These are phyloP conservation scores for Epinephelus lanceolatus DNA, from an alignment of 2,113 vertebrate species.

Conservation along the genomic window DNA sequence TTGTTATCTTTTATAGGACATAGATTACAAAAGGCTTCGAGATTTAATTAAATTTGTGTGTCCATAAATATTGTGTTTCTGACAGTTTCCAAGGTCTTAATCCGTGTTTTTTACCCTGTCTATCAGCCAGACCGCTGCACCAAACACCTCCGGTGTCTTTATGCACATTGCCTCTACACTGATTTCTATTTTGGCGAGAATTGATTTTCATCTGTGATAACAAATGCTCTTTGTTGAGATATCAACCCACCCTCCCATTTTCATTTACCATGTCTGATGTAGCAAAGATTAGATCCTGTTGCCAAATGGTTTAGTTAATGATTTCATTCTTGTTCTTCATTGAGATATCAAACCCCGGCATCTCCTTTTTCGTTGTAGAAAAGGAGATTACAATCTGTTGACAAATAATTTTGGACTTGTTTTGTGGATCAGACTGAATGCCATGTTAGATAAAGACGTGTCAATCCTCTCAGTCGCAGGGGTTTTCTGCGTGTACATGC, in stretches of 20 bases:
- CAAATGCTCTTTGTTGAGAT: slow-evolving; percentile 69
- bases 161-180: slow-evolving; percentile 13
- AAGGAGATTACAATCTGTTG: slow-evolving; percentile 59
- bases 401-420: slow-evolving; percentile 53
- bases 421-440: slow-evolving; percentile 51
- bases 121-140: slow-evolving; percentile 6
- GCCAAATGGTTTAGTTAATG: slow-evolving; percentile 74
- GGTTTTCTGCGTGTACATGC: slow-evolving; percentile 25
- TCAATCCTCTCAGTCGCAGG: slow-evolving; percentile 22
- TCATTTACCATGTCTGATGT: slow-evolving; percentile 74
- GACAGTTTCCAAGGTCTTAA: neutral
- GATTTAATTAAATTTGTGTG: neutral
- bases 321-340: slow-evolving; percentile 74
- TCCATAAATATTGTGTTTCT: slow-evolving; percentile 12
- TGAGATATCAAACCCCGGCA: slow-evolving; percentile 64
- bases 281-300: slow-evolving; percentile 76
- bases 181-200: slow-evolving; percentile 66
- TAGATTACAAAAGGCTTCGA: slow-evolving; percentile 37
- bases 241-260: slow-evolving; percentile 66
- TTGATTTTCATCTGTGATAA: slow-evolving; percentile 73
- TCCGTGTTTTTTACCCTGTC: neutral
- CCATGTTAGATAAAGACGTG: slow-evolving; percentile 46
- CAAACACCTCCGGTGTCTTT: slow-evolving; percentile 46
- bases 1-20: slow-evolving; percentile 42
- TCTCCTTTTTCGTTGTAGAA: slow-evolving; percentile 46